phyloP scores from a whole-genome alignment of 2,113 vertebrate genomes.

The Bubo bubo region DNA sequence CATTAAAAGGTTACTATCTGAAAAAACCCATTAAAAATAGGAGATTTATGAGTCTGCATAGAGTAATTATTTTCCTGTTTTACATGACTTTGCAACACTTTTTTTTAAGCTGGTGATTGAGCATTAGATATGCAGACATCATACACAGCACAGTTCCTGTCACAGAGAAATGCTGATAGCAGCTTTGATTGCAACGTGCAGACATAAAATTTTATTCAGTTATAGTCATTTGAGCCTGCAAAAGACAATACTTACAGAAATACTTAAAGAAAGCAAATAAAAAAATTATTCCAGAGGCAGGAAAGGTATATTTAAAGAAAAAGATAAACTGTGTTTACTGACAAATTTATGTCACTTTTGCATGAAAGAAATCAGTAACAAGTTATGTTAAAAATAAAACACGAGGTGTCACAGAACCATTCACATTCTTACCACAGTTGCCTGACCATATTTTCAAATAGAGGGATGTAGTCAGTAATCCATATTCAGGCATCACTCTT shows the following conservation, averaged over 20 bases:
- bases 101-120: neutral
- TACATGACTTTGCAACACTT: neutral
- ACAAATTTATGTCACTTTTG: neutral
- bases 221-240: neutral
- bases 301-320: neutral
- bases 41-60: neutral
- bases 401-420: neutral
- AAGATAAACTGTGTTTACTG: neutral
- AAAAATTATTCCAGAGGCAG: neutral
- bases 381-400: neutral
- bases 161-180: neutral
- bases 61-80: neutral
- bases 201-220: neutral
- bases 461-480: neutral
- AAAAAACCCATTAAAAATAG: neutral
- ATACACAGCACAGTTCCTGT: neutral
- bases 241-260: neutral
- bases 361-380: neutral
- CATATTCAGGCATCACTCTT: neutral
- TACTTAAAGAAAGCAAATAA: neutral
- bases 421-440: neutral
- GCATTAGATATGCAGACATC: neutral
- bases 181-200: neutral
- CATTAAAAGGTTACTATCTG: neutral
- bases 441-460: neutral